phyloP scores from a whole-genome alignment of 2,888 invertebrate genomes.

The Lydus trimaculatus region DNA sequence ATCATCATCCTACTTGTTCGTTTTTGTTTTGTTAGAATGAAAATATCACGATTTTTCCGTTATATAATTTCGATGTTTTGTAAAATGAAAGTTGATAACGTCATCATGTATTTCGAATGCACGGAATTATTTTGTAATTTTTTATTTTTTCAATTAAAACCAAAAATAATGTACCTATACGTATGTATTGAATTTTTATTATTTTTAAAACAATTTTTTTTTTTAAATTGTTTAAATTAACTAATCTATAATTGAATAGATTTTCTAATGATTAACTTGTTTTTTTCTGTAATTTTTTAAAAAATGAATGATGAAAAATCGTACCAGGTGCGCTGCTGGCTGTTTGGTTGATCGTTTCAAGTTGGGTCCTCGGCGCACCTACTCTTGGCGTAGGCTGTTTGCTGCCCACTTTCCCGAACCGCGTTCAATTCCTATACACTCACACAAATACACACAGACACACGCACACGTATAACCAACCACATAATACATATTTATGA shows the following conservation, averaged over 20 bases:
- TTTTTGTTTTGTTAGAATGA: background rate
- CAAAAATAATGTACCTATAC: background rate
- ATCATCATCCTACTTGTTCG: background rate
- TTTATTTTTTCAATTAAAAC: background rate
- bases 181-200: no score
- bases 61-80: constrained; percentile 2
- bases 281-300: background rate
- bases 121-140: constrained; percentile 1
- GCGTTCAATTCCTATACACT: constrained; percentile 45
- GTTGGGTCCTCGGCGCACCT: constrained; percentile 50
- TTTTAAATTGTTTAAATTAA: background rate
- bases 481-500: constrained; percentile 54
- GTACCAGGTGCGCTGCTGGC: constrained; percentile 37
- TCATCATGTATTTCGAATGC: background rate
- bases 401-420: constrained; percentile 51
- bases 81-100: constrained; percentile 9
- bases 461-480: constrained; percentile 25
- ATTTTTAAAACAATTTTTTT: background rate
- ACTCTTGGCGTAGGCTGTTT: constrained; percentile 50
- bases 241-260: background rate
- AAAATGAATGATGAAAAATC: constrained; percentile 8
- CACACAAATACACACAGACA: constrained; percentile 24
- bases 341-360: constrained; percentile 23
- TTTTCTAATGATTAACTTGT: background rate
- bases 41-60: background rate